Conservation (phyloP, 2,113 vertebrate genomes). For the Arvicanthis niloticus region DNA sequence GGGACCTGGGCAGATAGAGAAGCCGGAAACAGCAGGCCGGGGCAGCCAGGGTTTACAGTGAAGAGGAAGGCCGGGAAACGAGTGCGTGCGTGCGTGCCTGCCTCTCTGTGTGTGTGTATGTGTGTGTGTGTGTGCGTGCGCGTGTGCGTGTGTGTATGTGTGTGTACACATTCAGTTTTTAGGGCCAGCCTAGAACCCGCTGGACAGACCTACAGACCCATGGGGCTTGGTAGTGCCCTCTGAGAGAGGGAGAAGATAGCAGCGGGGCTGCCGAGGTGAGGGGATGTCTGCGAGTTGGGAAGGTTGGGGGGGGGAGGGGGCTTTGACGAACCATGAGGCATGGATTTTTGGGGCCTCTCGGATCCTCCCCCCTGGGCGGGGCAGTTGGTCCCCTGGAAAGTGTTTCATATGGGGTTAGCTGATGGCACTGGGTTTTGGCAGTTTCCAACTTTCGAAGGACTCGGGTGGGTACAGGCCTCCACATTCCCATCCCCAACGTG, state of each 20-base stretch:
- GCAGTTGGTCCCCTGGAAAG: background rate
- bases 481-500: background rate
- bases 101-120: background rate
- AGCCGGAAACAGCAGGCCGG: slow-evolving; percentile 82
- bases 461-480: slow-evolving; percentile 47
- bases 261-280: slow-evolving; percentile 79
- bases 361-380: slow-evolving; percentile 40
- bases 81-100: background rate
- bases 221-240: slow-evolving; percentile 76
- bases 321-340: background rate
- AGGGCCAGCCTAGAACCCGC: slow-evolving; percentile 68
- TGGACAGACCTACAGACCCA: slow-evolving; percentile 77
- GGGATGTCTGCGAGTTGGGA: slow-evolving; percentile 51
- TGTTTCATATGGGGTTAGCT: slow-evolving; percentile 16
- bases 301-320: slow-evolving; percentile 60
- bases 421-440: slow-evolving; percentile 28
- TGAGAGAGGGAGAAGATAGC: slow-evolving; percentile 78
- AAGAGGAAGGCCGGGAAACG: slow-evolving; percentile 69
- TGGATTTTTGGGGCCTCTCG: background rate
- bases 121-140: background rate
- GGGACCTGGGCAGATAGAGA: slow-evolving; percentile 82
- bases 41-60: slow-evolving; percentile 76
- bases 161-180: slow-evolving; percentile 14
- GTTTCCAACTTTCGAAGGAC: slow-evolving; percentile 48
- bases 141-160: background rate